Base-by-base conservation (phyloP, 2,113 vertebrate genomes). In the Clarias macrocephalus region DNA sequence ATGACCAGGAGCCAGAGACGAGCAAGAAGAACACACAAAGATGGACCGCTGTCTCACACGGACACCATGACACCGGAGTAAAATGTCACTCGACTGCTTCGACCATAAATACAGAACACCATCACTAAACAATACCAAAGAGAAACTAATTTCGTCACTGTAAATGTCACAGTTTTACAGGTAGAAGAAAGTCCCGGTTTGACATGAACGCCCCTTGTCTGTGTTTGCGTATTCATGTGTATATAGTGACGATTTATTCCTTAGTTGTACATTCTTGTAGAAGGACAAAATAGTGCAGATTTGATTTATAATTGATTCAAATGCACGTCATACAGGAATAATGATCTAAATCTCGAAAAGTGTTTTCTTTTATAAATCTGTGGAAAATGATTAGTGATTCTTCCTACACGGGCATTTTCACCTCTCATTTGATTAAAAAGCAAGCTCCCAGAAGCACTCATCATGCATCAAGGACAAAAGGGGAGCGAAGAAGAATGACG, bases 1-100 rank as follows among this genome's bases (percentile, higher is more conserved):
- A 84, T 65, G 60, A 88, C 85, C 84, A 86, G n/a, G 68, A 91
- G 91, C 84, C 37, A 86, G 87, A 80, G 89, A 81, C 82, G 72
- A 79, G 85, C 3, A 52, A 83, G 70, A 91, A 85, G 86, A 89
- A 83, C 57, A 86, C 54, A 25, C 77, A 66, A 88, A 88, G 85
- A 87, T 86, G 56, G 16, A 82, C 83, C 3, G 54, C 23, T 9
- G 54, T n/a, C 33, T 80, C 85, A 90, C 85, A 86, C 90, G 91
- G 48, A 72, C 12, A 54, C 62, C 10, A 42, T 33, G 48, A 25
- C 54, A 87, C 59, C 30, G 60, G 42, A 83, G 79, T 10, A 54
- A 75, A 60, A 87, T 56, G 28, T 80, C 70, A 86, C 30, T 60
- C 33, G 15, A 37, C 23, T 30, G 52, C 48, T 28, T 56, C 6